Evolutionary conservation across 2,888 invertebrate genomes (phyloP), one percentile per base, ranked within the genome.

Genomic region (Adelphocoris suturalis): DNA sequence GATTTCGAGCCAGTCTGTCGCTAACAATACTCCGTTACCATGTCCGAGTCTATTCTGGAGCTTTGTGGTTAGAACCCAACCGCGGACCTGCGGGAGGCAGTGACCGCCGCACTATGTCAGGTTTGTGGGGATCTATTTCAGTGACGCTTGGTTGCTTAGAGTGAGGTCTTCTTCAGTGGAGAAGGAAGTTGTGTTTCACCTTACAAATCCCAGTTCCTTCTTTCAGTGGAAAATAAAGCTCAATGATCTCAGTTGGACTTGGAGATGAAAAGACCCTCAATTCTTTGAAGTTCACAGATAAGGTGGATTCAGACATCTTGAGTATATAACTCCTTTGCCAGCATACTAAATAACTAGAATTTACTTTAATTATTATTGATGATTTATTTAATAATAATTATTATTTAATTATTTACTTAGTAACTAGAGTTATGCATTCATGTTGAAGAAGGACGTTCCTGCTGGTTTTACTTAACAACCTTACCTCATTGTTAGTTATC

Each of bases 71-170:
- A 78, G 47, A 78, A 46, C 37, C 46, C 37, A 76, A 27, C 46
- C 47, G 19, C 47, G 46, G 37, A 14, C 19, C 78, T 78, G 46
- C 47, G 28, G 52, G 12, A 52, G 61, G 28, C 57, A n/a, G 23
- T 82, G 82, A 52, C 82, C 82, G 85, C 61, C n/a, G 85, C 37
- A 46, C 37, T 55, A 61, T 61, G n/a, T 23, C 82, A 82, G 52
- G 48, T 46, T 46, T 13, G 46, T 80, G 46, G 80, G 37, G 37
- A 23, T 85, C 85, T 85, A 85, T 85, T 85, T 85, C 61, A 52
- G 84, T 84, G 14, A 37, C 85, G n/a, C 80, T 46, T 46, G 46
- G n/a, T 0, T 23, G 68, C 68, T 68, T 19, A 23, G 11, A 27
- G 16, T 14, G 57, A 57, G 57, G 19, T 57, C 57, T 37, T 37